Evolutionary conservation across 2,797 vertebrate species (phyloP).

Genomic region (Propithecus deckenii): DNA sequence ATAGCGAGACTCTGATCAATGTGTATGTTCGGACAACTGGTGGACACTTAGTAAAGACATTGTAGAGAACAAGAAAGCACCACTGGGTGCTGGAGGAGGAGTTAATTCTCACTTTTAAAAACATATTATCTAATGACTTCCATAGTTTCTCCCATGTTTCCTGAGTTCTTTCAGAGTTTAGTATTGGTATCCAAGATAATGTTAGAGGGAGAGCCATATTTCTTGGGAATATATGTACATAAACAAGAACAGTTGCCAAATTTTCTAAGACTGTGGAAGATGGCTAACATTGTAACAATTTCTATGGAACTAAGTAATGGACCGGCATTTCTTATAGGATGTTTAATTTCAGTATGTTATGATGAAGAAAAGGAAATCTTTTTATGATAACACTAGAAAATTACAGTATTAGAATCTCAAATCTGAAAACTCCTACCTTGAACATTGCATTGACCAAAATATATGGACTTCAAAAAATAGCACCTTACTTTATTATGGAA

Average conservation of each 20-base stretch:
- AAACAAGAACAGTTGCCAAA: background rate
- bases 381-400: background rate
- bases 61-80: background rate
- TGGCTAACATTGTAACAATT: background rate
- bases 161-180: background rate
- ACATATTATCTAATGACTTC: background rate
- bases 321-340: background rate
- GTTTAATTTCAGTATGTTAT: background rate
- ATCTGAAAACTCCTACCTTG: background rate
- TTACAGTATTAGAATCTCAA: background rate
- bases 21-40: background rate
- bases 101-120: background rate
- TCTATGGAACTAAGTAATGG: background rate
- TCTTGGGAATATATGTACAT: background rate
- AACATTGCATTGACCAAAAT: background rate
- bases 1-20: background rate
- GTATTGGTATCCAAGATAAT: background rate
- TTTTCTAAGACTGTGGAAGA: background rate
- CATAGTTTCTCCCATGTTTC: background rate
- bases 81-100: background rate
- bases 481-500: background rate
- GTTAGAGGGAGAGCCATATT: background rate
- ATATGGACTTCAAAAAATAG: background rate
- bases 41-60: background rate
- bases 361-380: background rate